These are phyloP conservation scores for Salvelinus namaycush DNA, from an alignment of 2,113 vertebrate species.

Conservation along the genomic window DNA sequence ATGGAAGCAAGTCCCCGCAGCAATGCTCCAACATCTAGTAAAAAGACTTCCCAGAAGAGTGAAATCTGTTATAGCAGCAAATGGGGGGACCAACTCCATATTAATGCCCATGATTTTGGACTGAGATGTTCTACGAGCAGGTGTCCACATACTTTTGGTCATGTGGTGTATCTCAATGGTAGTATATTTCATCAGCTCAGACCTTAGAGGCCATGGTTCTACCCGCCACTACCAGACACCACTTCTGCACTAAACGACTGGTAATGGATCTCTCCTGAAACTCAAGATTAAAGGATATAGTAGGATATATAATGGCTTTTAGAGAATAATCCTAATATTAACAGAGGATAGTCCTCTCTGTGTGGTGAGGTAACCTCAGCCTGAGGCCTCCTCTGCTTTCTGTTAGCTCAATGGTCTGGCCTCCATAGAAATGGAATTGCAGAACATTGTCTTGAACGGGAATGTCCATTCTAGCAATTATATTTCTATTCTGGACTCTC, in stretches of 20 bases:
- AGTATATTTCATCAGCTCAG: constrained; percentile 49
- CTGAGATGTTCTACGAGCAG: no score
- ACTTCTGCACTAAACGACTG: constrained; percentile 49
- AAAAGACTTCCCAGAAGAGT: no score
- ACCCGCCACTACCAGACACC: constrained; percentile 19
- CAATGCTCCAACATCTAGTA: no score
- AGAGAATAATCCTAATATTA: constrained; percentile 56
- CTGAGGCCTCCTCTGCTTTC: constrained; percentile 24
- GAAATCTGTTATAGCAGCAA: no score
- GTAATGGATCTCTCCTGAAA: constrained; percentile 61
- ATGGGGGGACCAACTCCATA: no score
- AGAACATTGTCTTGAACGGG: no score
- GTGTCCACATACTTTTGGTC: no score
- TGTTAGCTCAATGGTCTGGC: constrained; percentile 30
- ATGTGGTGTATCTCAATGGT: constrained; percentile 51
- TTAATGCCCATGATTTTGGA: no score
- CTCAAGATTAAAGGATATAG: constrained; percentile 42
- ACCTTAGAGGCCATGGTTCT: constrained; percentile 42
- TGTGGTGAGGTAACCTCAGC: constrained; percentile 43
- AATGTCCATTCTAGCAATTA: no score
- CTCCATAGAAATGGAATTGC: no score
- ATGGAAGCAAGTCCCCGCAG: no score
- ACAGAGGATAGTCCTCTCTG: constrained; percentile 53
- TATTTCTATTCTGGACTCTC: no score
- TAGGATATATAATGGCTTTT: constrained; percentile 61